These are phyloP conservation scores for Polypterus bichir DNA, from an alignment of 2,113 vertebrate species.

Conservation along the genomic window DNA sequence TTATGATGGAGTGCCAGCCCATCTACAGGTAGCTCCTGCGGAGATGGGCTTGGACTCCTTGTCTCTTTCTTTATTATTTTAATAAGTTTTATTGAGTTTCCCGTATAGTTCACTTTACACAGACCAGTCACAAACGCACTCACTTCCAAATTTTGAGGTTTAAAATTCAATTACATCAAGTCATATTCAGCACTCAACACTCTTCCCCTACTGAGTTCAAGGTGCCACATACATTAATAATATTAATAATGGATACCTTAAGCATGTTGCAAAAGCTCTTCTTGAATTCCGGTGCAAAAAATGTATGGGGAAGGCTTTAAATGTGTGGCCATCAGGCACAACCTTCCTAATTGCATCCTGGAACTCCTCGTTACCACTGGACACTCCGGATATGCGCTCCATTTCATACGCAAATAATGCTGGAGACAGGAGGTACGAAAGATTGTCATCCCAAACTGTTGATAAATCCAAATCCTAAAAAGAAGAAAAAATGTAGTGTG, in stretches of 20 bases:
- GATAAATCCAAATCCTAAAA: slow-evolving; percentile 72
- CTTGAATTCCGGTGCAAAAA: slow-evolving; percentile 83
- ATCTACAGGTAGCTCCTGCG: too few species aligned
- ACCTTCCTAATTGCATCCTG: slow-evolving; percentile 84
- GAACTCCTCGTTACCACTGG: slow-evolving; percentile 90
- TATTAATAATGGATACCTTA: slow-evolving; percentile 51
- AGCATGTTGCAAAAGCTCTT: slow-evolving; percentile 76
- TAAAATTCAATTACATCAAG: too few species aligned
- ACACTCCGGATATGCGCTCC: slow-evolving; percentile 73
- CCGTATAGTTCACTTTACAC: too few species aligned
- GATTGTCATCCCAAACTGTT: slow-evolving; percentile 86
- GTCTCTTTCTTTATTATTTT: too few species aligned
- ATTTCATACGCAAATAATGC: slow-evolving; percentile 86
- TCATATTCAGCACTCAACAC: too few species aligned
- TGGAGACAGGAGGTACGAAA: slow-evolving; percentile 86
- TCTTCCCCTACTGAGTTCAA: too few species aligned
- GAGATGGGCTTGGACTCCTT: too few species aligned
- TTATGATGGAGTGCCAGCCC: too few species aligned
- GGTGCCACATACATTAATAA: too few species aligned
- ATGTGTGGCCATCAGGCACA: slow-evolving; percentile 88
- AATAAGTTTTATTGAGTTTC: too few species aligned
- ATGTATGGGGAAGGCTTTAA: slow-evolving; percentile 94
- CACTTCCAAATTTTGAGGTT: too few species aligned
- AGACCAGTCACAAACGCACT: too few species aligned
- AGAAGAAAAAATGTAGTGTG: slow-evolving; percentile 16